Evolutionary conservation across 2,113 vertebrate species (phyloP), one percentile per base, ranked within the genome.

Genomic region (Sturnus vulgaris): DNA sequence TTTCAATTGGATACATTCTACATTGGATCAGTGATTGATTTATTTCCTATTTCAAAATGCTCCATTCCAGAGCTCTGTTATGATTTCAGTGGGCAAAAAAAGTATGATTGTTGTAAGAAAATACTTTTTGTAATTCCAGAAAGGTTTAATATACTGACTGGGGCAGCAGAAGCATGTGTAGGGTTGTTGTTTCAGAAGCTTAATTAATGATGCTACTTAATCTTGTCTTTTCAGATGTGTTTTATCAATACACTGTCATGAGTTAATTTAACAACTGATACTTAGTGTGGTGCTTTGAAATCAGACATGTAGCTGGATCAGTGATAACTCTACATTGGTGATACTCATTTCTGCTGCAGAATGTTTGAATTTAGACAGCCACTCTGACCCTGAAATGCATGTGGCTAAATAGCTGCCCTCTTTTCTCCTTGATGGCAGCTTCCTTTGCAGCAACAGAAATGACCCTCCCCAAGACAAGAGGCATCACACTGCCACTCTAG

Each of bases 21-120:
- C 11, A 18, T 72, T 88, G 84, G 72, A 60, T 57, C 39, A 47
- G 28, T 50, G 80, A 88, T 39, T 95, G 87, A 92, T 76, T 93
- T 89, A 85, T 88, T 82, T 95, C 64, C 60, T 64, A 65, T 88
- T 95, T 89, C 81, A 79, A 73, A 89, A 78, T 33, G 30, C 22
- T 86, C 60, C 47, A n/a, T 52, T 64, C 37, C 69, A 81, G 35
- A 72, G 37, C 35, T 57, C n/a, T 49, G 31, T 83, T 92, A 77
- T 69, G 47, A 96, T 84, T 95, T 95, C 72, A 61, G 33, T 11
- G 11, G 53, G 22, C 4, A 76, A 37, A 30, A 46, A 35, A 83
- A 5, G 5, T 35, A 39, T 7, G 23, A 77, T 5, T 91, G 69
- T 60, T 77, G 44, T 78, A 85, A 44, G 28, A 91, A 88, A 87